These are phyloP conservation scores for Petrolisthes manimaculis DNA, from an alignment of 2,888 invertebrate genomes.

Conservation along the genomic window DNA sequence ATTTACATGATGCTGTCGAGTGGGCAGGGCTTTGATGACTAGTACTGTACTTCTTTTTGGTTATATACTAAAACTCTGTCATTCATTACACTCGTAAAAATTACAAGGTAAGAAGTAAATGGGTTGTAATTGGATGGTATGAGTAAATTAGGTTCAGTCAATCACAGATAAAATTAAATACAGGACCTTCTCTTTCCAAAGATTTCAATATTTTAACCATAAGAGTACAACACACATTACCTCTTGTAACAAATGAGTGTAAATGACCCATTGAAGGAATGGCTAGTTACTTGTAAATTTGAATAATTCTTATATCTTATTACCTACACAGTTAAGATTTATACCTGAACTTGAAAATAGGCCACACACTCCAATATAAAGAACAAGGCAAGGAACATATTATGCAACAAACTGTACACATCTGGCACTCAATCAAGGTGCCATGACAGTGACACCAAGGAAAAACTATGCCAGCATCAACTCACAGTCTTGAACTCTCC, in stretches of 20 bases:
- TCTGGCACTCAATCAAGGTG: constrained; percentile 27
- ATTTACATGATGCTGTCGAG: constrained; percentile 60
- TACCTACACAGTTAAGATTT: constrained; percentile 32
- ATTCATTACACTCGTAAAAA: constrained; percentile 37
- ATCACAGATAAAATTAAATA: constrained; percentile 42
- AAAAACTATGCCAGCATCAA: neutral
- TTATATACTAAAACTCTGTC: constrained; percentile 46
- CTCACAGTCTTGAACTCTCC: neutral
- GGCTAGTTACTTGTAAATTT: constrained; percentile 13
- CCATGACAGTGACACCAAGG: constrained; percentile 28
- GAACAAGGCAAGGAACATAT: constrained; percentile 49
- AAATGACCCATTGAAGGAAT: neutral
- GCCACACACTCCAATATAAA: constrained; percentile 40
- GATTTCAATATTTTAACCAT: neutral
- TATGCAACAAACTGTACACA: constrained; percentile 55
- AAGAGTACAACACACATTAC: constrained; percentile 2
- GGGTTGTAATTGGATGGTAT: constrained; percentile 26
- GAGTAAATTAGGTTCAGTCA: constrained; percentile 24
- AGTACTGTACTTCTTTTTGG: constrained; percentile 42
- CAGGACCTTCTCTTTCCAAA: neutral
- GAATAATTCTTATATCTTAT: constrained; percentile 15
- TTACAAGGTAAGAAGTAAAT: constrained; percentile 16
- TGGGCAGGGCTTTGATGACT: constrained; percentile 58
- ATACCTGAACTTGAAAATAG: constrained; percentile 28
- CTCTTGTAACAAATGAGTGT: neutral